These are phyloP conservation scores for Gobio gobio DNA, from an alignment of 2,113 vertebrate species.

Conservation along the genomic window DNA sequence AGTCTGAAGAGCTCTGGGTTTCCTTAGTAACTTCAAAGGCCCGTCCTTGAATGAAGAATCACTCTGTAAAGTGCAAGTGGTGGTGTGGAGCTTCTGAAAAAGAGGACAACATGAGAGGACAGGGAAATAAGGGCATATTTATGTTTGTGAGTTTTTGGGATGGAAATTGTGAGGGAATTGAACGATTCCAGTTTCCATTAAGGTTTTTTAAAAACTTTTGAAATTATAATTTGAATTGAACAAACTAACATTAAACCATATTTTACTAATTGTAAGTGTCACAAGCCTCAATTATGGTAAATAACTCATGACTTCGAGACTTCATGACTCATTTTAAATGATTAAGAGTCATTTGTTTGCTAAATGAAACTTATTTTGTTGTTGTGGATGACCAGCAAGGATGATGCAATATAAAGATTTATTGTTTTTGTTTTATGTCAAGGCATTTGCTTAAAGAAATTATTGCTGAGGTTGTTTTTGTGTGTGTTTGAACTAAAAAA, in stretches of 20 bases:
- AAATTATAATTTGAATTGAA: background rate
- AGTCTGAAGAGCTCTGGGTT: constrained; percentile 26
- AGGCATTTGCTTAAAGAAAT: background rate
- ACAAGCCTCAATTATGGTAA: background rate
- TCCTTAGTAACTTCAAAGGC: constrained; percentile 48
- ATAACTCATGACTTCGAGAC: background rate
- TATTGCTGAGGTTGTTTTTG: background rate
- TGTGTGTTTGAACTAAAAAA: background rate
- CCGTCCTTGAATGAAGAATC: constrained; percentile 35
- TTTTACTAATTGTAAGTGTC: background rate
- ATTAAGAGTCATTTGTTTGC: background rate
- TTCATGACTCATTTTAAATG: background rate
- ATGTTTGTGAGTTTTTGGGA: background rate
- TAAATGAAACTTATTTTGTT: background rate
- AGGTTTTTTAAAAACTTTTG: background rate
- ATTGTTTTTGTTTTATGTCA: background rate
- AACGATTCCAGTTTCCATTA: background rate
- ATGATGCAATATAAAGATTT: background rate
- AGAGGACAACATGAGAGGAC: constrained; percentile 11
- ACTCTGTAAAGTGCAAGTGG: background rate
- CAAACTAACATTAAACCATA: background rate
- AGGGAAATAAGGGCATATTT: constrained; percentile 11
- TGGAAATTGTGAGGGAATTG: background rate
- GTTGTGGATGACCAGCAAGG: background rate
- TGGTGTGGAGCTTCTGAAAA: background rate